Evolutionary conservation across 2,113 vertebrate species (phyloP).

Genomic region (Canis aureus): DNA sequence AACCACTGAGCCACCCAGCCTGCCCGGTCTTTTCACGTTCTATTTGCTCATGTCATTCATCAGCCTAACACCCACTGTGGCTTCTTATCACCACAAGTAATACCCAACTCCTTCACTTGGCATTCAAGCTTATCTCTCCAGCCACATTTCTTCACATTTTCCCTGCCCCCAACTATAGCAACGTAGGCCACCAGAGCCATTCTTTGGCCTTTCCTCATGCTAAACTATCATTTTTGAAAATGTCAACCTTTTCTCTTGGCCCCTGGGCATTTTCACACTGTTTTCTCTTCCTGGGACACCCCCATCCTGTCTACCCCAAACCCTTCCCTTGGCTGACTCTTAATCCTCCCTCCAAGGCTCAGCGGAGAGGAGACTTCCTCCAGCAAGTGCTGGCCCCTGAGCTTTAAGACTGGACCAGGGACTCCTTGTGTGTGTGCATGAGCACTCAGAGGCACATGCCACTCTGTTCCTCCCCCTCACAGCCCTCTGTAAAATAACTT

Average conservation of each 20-base stretch:
- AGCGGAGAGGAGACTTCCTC: background rate
- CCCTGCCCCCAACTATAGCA: fast-evolving
- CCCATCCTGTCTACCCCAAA: too few relatives aligned
- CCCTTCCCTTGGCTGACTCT: background rate
- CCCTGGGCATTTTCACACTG: background rate
- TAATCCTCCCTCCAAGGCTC: background rate
- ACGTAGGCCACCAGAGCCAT: fast-evolving
- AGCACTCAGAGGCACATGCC: fast-evolving
- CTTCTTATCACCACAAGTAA: background rate
- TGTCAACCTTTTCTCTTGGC: background rate
- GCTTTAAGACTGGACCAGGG: background rate
- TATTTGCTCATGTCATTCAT: background rate
- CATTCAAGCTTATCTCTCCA: fast-evolving
- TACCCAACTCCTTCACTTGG: fast-evolving
- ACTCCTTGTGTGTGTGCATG: fast-evolving
- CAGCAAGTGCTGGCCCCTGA: fast-evolving
- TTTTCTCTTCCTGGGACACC: background rate
- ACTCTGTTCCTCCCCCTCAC: background rate
- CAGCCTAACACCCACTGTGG: too few relatives aligned
- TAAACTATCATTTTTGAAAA: background rate
- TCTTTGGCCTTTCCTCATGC: background rate
- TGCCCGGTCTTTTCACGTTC: background rate
- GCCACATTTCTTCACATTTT: fast-evolving
- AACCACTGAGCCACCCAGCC: too few relatives aligned
- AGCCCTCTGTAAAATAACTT: background rate